phyloP scores from a whole-genome alignment of 2,113 vertebrate genomes.

The Cervus canadensis region DNA sequence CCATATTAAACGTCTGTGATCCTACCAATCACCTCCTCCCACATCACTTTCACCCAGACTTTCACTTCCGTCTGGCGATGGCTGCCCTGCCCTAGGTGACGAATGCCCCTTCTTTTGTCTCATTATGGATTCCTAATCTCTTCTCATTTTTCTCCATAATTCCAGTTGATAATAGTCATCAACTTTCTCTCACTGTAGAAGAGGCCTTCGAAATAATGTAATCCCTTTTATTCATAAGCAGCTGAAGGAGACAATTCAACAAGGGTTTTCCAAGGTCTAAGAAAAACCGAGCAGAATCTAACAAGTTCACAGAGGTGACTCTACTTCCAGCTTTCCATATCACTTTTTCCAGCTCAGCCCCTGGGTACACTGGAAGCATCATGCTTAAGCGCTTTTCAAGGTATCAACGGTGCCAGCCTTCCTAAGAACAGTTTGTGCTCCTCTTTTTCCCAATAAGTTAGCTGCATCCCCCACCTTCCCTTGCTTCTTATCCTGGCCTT shows the following conservation, averaged over 20 bases:
- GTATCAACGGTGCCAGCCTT: neutral
- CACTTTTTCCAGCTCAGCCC: neutral
- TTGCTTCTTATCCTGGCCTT: neutral
- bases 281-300: neutral
- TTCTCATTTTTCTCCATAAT: constrained; percentile 24
- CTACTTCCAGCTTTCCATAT: neutral
- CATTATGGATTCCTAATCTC: neutral
- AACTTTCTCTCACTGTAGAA: neutral
- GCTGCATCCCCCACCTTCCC: neutral
- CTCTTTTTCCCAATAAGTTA: neutral
- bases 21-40: neutral
- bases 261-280: neutral
- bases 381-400: neutral
- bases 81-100: neutral
- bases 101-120: neutral
- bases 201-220: neutral
- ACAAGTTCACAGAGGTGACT: neutral
- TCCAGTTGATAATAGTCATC: constrained; percentile 10
- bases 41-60: neutral
- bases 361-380: neutral
- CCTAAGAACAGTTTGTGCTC: neutral
- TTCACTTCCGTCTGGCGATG: neutral
- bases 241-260: neutral
- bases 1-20: neutral
- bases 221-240: neutral